Evolutionary conservation across 2,797 vertebrate species (phyloP).

Genomic region (Eutrigla gurnardus): DNA sequence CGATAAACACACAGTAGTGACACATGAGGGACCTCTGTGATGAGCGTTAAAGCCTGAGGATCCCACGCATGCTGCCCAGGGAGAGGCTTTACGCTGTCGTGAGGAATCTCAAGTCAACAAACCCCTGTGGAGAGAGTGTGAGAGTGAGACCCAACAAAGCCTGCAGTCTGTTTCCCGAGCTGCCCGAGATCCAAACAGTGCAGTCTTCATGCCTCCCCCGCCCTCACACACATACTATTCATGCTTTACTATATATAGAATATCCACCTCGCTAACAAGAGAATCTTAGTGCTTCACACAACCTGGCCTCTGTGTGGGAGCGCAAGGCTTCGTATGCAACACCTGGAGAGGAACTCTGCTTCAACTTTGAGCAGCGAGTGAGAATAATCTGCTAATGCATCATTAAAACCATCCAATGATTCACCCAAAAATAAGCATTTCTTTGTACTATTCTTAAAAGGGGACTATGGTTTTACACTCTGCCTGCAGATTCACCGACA

Average conservation of each 20-base stretch:
- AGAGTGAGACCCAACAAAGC: slow-evolving; percentile 72
- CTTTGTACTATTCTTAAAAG: not conserved
- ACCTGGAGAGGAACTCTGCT: not conserved
- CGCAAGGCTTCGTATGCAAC: not conserved
- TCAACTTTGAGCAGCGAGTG: not conserved
- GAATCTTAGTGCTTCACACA: slow-evolving; percentile 45
- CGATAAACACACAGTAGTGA: not conserved
- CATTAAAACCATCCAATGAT: not conserved
- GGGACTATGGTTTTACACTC: too few relatives aligned
- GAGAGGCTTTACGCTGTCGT: slow-evolving; percentile 60
- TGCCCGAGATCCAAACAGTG: slow-evolving; percentile 59
- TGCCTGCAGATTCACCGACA: too few relatives aligned
- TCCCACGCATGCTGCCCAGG: not conserved
- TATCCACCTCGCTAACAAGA: slow-evolving; percentile 35
- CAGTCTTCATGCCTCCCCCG: slow-evolving; percentile 33
- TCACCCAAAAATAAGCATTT: not conserved
- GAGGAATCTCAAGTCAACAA: slow-evolving; percentile 79
- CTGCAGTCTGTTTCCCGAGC: slow-evolving; percentile 61
- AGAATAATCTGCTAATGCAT: not conserved
- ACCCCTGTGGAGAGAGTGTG: slow-evolving; percentile 34
- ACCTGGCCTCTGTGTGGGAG: slow-evolving; percentile 34
- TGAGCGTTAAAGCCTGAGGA: slow-evolving; percentile 1
- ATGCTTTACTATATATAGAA: slow-evolving; percentile 56
- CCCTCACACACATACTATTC: slow-evolving; percentile 32
- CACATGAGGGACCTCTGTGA: not conserved